Percentiles rank a stretch among this genome's conserved stretches.
These are phyloP conservation scores for Rhadinocentrus ornatus DNA, from an alignment of 2,797 vertebrate species.

Conservation along the genomic window DNA sequence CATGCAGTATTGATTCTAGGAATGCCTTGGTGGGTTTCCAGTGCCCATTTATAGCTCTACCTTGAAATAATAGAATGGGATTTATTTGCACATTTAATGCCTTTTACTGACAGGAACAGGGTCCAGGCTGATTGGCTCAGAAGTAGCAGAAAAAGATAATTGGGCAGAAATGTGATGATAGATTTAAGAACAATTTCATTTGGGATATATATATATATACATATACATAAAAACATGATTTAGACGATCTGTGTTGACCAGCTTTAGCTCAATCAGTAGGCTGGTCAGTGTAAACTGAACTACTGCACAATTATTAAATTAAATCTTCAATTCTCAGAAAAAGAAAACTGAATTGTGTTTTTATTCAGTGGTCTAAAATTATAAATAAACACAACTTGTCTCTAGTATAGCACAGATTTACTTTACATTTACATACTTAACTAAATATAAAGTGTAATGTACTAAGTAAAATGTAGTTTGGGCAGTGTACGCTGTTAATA, in stretches of 20 bases:
- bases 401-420: not conserved
- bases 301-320: not conserved
- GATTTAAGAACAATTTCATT: no score
- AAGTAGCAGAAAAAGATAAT: no score
- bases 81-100: conserved; percentile 7
- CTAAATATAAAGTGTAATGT: not conserved
- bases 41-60: not conserved
- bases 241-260: conserved; percentile 28
- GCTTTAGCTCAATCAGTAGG: conserved; percentile 6
- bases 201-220: no score
- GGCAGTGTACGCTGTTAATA: not conserved
- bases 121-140: no score
- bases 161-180: no score
- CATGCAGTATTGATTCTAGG: conserved; percentile 48
- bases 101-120: not conserved
- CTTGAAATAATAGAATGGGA: not conserved
- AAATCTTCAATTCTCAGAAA: not conserved
- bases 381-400: conserved; percentile 3
- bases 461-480: no score
- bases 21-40: conserved; percentile 15
- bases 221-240: no score
- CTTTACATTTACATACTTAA: no score
- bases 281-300: not conserved
- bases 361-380: not conserved
- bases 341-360: conserved; percentile 3